Conservation (phyloP, 2,113 vertebrate genomes). For the Gobiocypris rarus region DNA sequence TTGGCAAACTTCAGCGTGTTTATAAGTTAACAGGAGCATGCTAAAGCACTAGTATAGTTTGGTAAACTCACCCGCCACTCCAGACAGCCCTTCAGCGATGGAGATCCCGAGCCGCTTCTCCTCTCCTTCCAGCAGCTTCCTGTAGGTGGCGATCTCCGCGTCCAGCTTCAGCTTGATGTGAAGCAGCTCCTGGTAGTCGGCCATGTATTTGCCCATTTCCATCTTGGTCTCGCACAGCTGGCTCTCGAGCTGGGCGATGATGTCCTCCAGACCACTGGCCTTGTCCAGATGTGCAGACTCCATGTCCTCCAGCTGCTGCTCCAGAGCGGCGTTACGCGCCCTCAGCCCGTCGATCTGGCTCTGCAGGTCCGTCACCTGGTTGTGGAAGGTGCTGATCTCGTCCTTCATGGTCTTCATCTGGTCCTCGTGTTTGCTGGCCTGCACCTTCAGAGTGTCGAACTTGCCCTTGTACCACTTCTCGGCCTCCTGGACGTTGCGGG, state of each 20-base stretch:
- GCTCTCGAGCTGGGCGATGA: slow-evolving; percentile 76
- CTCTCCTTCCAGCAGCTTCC: slow-evolving; percentile 81
- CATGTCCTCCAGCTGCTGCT: slow-evolving; percentile 81
- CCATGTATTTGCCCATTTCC: slow-evolving; percentile 73
- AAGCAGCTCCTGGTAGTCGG: slow-evolving; percentile 73
- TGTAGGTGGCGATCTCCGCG: slow-evolving; percentile 80
- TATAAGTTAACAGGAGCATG: no score
- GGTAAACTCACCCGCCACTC: no score
- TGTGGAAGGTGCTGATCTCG: slow-evolving; percentile 75
- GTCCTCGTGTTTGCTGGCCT: slow-evolving; percentile 73
- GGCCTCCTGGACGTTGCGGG: slow-evolving; percentile 78
- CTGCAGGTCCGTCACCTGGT: slow-evolving; percentile 70
- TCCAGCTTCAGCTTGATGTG: slow-evolving; percentile 83
- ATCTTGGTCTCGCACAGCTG: slow-evolving; percentile 80
- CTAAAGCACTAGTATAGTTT: no score
- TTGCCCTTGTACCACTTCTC: slow-evolving; percentile 84
- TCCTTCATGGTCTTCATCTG: slow-evolving; percentile 78
- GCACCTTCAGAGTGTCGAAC: slow-evolving; percentile 77
- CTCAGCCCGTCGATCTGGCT: slow-evolving; percentile 76
- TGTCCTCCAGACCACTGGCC: slow-evolving; percentile 60
- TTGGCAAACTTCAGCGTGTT: no score
- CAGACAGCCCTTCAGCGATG: slow-evolving; percentile 42
- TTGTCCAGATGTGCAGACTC: slow-evolving; percentile 76
- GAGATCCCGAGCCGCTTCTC: slow-evolving; percentile 76
- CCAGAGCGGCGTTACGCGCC: slow-evolving; percentile 71